Evolutionary conservation across 2,888 invertebrate species (phyloP), one percentile per base, ranked within the genome.

Genomic region (Dioctria rufipes): DNA sequence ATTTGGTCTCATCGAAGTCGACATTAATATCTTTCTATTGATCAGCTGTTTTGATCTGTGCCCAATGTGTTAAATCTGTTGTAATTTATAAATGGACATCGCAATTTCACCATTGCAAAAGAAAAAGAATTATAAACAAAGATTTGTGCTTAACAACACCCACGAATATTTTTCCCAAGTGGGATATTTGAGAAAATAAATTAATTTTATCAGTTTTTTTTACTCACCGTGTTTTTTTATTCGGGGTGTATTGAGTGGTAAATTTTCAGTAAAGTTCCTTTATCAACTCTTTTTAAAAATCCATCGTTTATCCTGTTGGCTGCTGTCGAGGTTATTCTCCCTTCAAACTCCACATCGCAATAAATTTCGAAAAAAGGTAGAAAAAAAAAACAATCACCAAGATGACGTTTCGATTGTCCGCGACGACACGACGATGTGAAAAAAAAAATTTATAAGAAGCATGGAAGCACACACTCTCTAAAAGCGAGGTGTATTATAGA

Each of bases 121-220:
- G 39, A 54, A 25, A 3, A 25, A 63, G 54, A 77, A 77, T 63
- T 11, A 63, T 77, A 77, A 77, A 77, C 46, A 77, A 77, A 77
- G 40, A 73, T 37, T 61, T 61, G 58, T 58, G 73, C 58, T 73
- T 42, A 39, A n/a, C 25, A 25, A 25, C 25, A 25, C 58, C 42
- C n/a, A 8, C 60, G 43, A 39, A 73, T 13, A 51, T 51, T 25
- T 25, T 25, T 49, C 39, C 51, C 37, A 46, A 51, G 40, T 69
- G 54, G 11, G 11, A 6, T n/a, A 11, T 11, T n/a, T 54, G 54
- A 54, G 54, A 11, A 54, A n/a, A 54, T 54, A 54, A 54, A 54
- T 13, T 11, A 60, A 13, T 60, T 39, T 61, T 61, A 37, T 42
- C 66, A 66, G 66, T 13, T 25, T 25, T 25, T 2, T 25, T 25